Percentiles rank a stretch among this genome's conserved stretches.
These are phyloP conservation scores for Resseliella maxima DNA, from an alignment of 2,888 invertebrate genomes.

Conservation along the genomic window DNA sequence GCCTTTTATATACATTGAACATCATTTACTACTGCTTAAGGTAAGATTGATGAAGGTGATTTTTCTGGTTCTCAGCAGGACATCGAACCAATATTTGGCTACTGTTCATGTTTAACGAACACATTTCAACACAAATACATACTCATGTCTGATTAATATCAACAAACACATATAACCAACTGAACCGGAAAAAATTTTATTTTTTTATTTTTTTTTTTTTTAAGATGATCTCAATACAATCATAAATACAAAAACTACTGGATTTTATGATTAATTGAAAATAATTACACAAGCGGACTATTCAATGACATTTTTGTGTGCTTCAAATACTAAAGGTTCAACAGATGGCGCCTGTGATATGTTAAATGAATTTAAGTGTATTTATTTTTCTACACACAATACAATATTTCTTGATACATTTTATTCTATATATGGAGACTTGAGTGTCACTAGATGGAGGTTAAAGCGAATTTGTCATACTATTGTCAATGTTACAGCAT, in stretches of 20 bases:
- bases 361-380: no score
- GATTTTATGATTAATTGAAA: neutral
- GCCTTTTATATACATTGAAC: neutral
- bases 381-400: no score
- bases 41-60: conserved; percentile 34
- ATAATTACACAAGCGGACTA: neutral
- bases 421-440: no score
- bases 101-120: conserved; percentile 5
- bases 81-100: neutral
- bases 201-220: neutral
- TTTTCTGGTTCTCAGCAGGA: conserved; percentile 4
- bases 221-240: no score
- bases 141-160: conserved; percentile 19
- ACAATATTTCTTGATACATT: no score
- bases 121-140: neutral
- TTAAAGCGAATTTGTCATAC: no score
- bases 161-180: neutral
- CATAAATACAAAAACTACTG: neutral
- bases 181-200: neutral
- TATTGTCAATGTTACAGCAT: no score
- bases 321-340: no score
- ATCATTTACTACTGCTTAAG: neutral
- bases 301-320: no score
- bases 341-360: no score
- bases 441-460: no score